These are phyloP conservation scores for Sarcophaga subvicina DNA, from an alignment of 2,888 invertebrate genomes.

Conservation along the genomic window DNA sequence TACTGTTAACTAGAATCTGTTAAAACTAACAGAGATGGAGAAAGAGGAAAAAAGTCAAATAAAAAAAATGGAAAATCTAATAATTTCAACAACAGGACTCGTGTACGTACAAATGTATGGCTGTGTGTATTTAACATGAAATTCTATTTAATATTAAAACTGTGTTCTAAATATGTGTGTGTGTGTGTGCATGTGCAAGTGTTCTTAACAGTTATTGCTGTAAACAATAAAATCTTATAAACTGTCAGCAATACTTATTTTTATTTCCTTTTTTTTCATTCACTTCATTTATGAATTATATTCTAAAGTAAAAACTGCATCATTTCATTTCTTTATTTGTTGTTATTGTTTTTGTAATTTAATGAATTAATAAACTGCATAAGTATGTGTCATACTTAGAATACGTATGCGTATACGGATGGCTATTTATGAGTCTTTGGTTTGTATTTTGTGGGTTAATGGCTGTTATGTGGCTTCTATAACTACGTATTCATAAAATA, in stretches of 20 bases:
- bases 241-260: not conserved
- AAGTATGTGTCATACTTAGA: not conserved
- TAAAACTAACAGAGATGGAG: not conserved
- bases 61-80: too few species aligned
- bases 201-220: conserved; percentile 11
- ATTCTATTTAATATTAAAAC: too few species aligned
- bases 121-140: too few species aligned
- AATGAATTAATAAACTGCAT: conserved; percentile 54
- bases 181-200: not conserved
- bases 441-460: conserved; percentile 56
- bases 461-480: conserved; percentile 62
- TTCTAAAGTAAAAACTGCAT: conserved; percentile 60
- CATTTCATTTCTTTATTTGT: conserved; percentile 15
- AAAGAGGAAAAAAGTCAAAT: too few species aligned
- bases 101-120: too few species aligned
- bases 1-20: conserved; percentile 7
- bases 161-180: too few species aligned
- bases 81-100: too few species aligned
- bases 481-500: conserved; percentile 23
- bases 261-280: not conserved
- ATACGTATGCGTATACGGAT: not conserved
- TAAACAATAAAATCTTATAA: conserved; percentile 18
- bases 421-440: not conserved
- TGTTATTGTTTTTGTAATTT: conserved; percentile 25
- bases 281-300: conserved; percentile 38